Evolutionary conservation across 2,113 vertebrate genomes (phyloP), one percentile per base, ranked within the genome.

Genomic region (Chaenocephalus aceratus): DNA sequence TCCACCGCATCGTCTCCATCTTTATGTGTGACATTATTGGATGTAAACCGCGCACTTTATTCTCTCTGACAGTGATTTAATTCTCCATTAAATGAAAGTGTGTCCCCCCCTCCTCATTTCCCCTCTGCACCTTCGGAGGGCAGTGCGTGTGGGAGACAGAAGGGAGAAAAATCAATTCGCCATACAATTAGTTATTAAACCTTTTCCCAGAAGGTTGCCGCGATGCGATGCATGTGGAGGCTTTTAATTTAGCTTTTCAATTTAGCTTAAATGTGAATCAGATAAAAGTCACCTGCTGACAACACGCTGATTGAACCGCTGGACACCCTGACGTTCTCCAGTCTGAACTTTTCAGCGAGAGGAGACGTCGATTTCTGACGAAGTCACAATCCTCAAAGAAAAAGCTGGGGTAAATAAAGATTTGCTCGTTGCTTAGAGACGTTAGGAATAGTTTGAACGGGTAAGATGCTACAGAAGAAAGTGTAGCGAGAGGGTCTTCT

Each of bases 101-200:
- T n/a, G n/a, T 68, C 36, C 77, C 26, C 58, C 34, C 56, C 67
- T 62, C 64, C 77, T 80, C 74, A 30, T 85, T 83, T 84, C 78
- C 80, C 80, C 59, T 79, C 70, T 79, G 77, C 82, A 88, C 84
- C 77, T 91, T 89, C 49, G 64, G 67, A 91, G 82, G 85, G 86
- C 72, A 81, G 82, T 49, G 71, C 78, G 64, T 41, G 45, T 44
- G 49, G 74, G 76, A 68, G 67, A 75, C 36, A 18, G 56, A 62
- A 56, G 44, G 15, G 36, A 74, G 36, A 75, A 77, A 92, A 93
- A 94, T 94, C 88, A 88, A 94, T 95, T 85, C 73, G 64, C 88
- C 77, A 89, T 93, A 91, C 93, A 93, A 93, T 93, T 80, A 84
- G 85, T 92, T 91, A 94, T 93, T 90, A 92, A 94, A 89, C 83